phyloP scores from a whole-genome alignment of 2,797 vertebrate species.

The Taenioides sp. region DNA sequence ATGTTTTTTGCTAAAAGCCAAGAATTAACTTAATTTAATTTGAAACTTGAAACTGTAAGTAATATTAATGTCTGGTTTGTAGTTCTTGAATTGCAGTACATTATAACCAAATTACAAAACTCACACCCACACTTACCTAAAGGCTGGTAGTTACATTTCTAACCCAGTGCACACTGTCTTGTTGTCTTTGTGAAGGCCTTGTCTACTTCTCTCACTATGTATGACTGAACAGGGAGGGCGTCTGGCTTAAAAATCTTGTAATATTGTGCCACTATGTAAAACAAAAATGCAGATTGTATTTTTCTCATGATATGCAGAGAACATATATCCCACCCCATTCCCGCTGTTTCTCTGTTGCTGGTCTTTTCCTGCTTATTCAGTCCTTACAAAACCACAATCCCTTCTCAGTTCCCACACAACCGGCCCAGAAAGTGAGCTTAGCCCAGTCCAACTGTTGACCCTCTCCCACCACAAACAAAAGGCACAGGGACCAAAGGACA shows the following conservation, averaged over 20 bases:
- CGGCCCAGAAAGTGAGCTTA: slow-evolving; percentile 33
- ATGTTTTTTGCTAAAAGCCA: no score
- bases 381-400: slow-evolving; percentile 58
- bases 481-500: slow-evolving; percentile 19
- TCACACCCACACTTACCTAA: not conserved
- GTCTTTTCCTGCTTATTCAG: slow-evolving; percentile 47
- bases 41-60: no score
- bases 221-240: no score
- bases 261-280: not conserved
- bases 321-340: slow-evolving; percentile 22
- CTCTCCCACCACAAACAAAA: slow-evolving; percentile 56
- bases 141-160: not conserved
- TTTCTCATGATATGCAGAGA: not conserved
- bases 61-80: no score
- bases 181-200: not conserved
- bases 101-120: not conserved
- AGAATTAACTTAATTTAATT: no score
- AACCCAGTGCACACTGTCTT: not conserved
- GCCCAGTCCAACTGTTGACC: slow-evolving; percentile 54
- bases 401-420: slow-evolving; percentile 63
- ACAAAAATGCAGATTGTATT: not conserved
- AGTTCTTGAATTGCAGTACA: not conserved
- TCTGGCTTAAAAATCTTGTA: not conserved
- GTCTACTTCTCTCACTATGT: no score
- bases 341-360: slow-evolving; percentile 33